A percentile compares a stretch with the other conserved stretches of the same genome.
Conservation (phyloP, 2,113 vertebrate genomes). For the Hypomesus transpacificus region DNA sequence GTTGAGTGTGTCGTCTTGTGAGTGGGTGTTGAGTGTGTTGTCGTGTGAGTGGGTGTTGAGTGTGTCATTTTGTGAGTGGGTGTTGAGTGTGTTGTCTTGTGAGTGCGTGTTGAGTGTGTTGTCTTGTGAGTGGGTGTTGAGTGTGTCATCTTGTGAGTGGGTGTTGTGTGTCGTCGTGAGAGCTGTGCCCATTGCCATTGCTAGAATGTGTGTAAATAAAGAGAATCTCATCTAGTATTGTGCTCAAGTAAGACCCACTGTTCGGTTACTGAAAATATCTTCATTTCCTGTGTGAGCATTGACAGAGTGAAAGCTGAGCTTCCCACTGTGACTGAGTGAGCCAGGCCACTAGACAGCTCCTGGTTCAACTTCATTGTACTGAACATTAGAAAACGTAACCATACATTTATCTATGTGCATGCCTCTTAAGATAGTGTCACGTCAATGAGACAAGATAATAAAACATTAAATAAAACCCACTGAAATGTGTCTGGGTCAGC, state of each 20-base stretch:
- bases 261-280: constrained; percentile 67
- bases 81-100: constrained; percentile 72
- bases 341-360: constrained; percentile 79
- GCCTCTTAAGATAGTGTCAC: constrained; percentile 81
- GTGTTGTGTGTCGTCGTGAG: constrained; percentile 53
- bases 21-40: no score
- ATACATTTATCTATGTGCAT: constrained; percentile 85
- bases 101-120: constrained; percentile 25
- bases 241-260: constrained; percentile 69
- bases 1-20: no score
- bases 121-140: constrained; percentile 64
- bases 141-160: constrained; percentile 61
- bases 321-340: constrained; percentile 89
- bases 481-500: constrained; percentile 23
- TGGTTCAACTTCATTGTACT: constrained; percentile 69
- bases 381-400: constrained; percentile 62
- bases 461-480: constrained; percentile 59
- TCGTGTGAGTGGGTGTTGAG: no score
- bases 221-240: constrained; percentile 69
- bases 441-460: constrained; percentile 73
- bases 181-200: constrained; percentile 73
- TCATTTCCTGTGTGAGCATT: constrained; percentile 69
- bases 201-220: constrained; percentile 80
- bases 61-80: constrained; percentile 43
- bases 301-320: constrained; percentile 64